Evolutionary conservation across 2,797 vertebrate species (phyloP), one percentile per base, ranked within the genome.

Genomic region (Hyperoplus immaculatus): DNA sequence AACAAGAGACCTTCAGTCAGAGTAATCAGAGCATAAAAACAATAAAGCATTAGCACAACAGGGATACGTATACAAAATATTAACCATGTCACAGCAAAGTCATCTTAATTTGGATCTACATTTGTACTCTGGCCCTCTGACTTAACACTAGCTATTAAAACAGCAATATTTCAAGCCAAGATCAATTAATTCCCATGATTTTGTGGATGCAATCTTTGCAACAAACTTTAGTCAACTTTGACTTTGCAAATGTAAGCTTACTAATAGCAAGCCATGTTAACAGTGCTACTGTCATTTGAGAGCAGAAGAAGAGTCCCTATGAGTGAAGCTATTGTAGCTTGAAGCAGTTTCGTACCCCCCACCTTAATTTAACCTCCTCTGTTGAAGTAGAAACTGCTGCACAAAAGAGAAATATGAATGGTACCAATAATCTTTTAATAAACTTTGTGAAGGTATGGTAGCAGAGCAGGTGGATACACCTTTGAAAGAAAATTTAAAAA

Each of bases 1-100:
- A 77, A 84, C 29, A 36, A 72, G 56, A 78, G 58, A 47, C 16
- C 47, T 69, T 16, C 38, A 72, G 56, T 60, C 58, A 56, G 58
- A 69, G 3, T 11, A 77, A 63, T 60, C 0, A 12, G 42, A 0
- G 54, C 39, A 62, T 16, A 41, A 29, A 69, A 29, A 69, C 60
- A 80, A 54, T 5, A 13, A 65, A 60, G 58, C 38, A 21, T 4
- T 29, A 29, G 3, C 3, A 29, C 29, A 29, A 29, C 29, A 29
- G 29, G 29, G 29, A 29, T 29, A 29, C 29, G 29, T 3, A 29
- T 29, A 29, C 29, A 29, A 29, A 49, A 69, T 3, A 51, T 58
- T 36, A 59, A 59, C 21, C n/a, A 49, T 38, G 5, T 14, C 47
- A n/a, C 8, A 16, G 10, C 21, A 18, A 36, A 55, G 8, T 50